Evolutionary conservation across 2,888 invertebrate genomes (phyloP).

Genomic region (Palloptera scutellata): DNA sequence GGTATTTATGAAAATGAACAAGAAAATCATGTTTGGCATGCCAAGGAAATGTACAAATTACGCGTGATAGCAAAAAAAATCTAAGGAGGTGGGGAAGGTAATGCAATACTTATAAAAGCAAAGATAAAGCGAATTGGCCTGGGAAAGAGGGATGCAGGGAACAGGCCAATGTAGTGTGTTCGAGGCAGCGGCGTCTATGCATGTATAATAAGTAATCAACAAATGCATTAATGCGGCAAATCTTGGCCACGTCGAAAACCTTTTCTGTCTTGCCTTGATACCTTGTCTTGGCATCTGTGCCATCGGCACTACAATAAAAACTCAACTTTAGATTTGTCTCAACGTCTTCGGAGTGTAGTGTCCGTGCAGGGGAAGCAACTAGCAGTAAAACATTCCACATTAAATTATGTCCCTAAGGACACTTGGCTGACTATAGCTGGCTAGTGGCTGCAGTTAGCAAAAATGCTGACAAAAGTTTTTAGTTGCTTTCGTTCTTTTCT

Average conservation of each 20-base stretch:
- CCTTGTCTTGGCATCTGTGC: background rate
- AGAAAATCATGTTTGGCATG: constrained; percentile 29
- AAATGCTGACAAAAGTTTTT: no score
- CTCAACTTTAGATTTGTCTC: no score
- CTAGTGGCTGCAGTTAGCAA: no score
- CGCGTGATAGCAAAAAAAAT: background rate
- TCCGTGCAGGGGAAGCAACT: no score
- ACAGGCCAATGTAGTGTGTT: background rate
- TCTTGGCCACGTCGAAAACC: constrained; percentile 26
- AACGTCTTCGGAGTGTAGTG: no score
- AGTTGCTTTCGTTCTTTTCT: no score
- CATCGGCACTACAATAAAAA: background rate
- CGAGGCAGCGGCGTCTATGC: constrained; percentile 20
- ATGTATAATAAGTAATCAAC: constrained; percentile 37
- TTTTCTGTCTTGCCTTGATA: background rate
- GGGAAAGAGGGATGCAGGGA: background rate
- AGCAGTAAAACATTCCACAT: background rate
- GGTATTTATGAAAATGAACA: constrained; percentile 56
- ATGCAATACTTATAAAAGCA: background rate
- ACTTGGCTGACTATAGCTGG: background rate
- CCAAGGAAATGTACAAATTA: constrained; percentile 21
- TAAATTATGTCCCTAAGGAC: constrained; percentile 20
- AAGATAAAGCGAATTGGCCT: background rate
- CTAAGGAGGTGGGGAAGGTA: background rate
- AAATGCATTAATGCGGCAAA: constrained; percentile 41